These are phyloP conservation scores for Lissonota sp. DNA, from an alignment of 2,888 invertebrate genomes.

Conservation along the genomic window DNA sequence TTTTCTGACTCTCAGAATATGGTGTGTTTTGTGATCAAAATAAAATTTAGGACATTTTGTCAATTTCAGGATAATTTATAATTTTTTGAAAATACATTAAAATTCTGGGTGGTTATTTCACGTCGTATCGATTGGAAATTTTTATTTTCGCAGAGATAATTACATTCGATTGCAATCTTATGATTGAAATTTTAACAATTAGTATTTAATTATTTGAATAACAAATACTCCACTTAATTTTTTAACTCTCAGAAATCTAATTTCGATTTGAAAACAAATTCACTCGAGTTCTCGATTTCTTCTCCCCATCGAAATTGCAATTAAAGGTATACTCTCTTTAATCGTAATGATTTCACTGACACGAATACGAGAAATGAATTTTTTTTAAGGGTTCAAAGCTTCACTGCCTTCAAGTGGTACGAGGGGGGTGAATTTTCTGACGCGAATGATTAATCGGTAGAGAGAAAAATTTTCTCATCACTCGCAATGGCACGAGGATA, in stretches of 20 bases:
- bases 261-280: not conserved
- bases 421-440: constrained; percentile 35
- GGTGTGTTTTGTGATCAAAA: too few species aligned
- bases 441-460: constrained; percentile 54
- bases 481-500: constrained; percentile 5
- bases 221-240: not conserved
- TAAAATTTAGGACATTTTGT: too few species aligned
- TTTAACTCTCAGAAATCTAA: not conserved
- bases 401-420: not conserved
- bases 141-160: too few species aligned
- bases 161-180: too few species aligned
- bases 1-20: too few species aligned
- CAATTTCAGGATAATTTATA: too few species aligned
- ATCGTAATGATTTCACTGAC: constrained; percentile 28
- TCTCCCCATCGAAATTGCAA: constrained; percentile 7
- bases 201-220: too few species aligned
- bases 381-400: constrained; percentile 6
- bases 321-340: constrained; percentile 25
- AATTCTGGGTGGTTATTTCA: too few species aligned
- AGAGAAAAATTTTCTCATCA: constrained; percentile 43
- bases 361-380: constrained; percentile 37
- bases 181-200: too few species aligned
- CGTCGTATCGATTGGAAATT: too few species aligned
- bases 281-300: constrained; percentile 28
- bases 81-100: too few species aligned